Percentiles rank a stretch among this genome's conserved stretches.
Conservation (phyloP, 2,888 invertebrate species). For the Morinoia aosen region DNA sequence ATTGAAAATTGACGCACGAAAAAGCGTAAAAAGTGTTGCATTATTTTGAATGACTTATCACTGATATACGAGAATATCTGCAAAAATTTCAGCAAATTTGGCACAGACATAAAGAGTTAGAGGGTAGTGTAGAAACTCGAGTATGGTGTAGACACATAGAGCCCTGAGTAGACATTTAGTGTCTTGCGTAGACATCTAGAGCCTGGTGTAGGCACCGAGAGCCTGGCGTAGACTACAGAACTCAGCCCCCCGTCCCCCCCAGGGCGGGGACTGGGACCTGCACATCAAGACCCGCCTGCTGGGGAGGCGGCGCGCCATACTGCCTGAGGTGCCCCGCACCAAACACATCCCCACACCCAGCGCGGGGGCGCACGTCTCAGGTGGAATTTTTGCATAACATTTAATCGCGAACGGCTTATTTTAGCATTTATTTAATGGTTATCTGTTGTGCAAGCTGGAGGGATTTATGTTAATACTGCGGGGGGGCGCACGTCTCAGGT, state of each 20-base stretch:
- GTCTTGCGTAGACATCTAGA: not conserved
- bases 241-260: not conserved
- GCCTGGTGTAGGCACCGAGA: not conserved
- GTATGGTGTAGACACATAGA: not conserved
- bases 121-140: not conserved
- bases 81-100: too few relatives aligned
- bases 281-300: conserved; percentile 56
- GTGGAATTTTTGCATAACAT: not conserved
- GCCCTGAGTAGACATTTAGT: not conserved
- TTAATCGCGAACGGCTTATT: not conserved
- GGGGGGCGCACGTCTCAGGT: too few relatives aligned
- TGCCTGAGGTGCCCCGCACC: conserved; percentile 65
- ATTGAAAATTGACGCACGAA: too few relatives aligned
- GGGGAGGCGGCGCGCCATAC: conserved; percentile 54
- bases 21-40: too few relatives aligned
- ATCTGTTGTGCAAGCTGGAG: not conserved
- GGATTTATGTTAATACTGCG: not conserved
- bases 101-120: too few relatives aligned
- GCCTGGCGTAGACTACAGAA: not conserved
- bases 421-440: not conserved
- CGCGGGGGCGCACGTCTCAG: not conserved
- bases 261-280: conserved; percentile 66
- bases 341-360: conserved; percentile 55
- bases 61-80: too few relatives aligned
- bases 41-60: too few relatives aligned